These are phyloP conservation scores for Tetrax tetrax DNA, from an alignment of 2,113 vertebrate species.

Conservation along the genomic window DNA sequence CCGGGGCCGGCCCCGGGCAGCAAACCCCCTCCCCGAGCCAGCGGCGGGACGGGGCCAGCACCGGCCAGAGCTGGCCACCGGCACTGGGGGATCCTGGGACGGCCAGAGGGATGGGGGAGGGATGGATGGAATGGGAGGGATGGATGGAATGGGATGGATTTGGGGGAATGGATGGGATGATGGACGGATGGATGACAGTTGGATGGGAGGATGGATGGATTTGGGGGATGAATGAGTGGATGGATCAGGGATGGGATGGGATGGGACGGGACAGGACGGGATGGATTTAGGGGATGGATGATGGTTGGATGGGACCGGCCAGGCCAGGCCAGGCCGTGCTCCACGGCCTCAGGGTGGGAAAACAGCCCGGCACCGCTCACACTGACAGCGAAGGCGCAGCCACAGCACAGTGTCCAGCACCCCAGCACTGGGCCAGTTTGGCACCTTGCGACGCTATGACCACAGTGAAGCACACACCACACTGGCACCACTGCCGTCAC, in stretches of 20 bases:
- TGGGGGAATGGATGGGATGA: not conserved
- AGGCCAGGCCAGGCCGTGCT: too few relatives aligned
- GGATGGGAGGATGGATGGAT: not conserved
- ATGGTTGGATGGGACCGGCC: not conserved
- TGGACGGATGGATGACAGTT: not conserved
- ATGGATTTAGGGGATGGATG: too few relatives aligned
- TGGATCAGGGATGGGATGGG: not conserved
- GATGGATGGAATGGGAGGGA: too few relatives aligned
- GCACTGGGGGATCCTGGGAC: too few relatives aligned
- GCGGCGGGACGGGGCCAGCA: too few relatives aligned
- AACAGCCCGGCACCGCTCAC: not conserved
- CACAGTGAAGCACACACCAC: not conserved
- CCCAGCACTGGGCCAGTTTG: accelerated
- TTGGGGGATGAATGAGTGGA: too few relatives aligned
- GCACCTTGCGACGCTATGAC: accelerated
- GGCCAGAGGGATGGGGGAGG: too few relatives aligned
- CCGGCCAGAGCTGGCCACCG: too few relatives aligned
- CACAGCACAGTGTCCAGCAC: accelerated
- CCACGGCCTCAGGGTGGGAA: not conserved
- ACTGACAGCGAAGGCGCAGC: accelerated
- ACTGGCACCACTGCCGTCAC: accelerated
- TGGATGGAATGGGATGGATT: too few relatives aligned
- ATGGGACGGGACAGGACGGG: too few relatives aligned
- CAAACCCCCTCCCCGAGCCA: too few relatives aligned
- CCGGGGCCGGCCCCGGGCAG: too few relatives aligned